These are phyloP conservation scores for Patella ulyssiponensis DNA, from an alignment of 2,888 invertebrate species.

Conservation along the genomic window DNA sequence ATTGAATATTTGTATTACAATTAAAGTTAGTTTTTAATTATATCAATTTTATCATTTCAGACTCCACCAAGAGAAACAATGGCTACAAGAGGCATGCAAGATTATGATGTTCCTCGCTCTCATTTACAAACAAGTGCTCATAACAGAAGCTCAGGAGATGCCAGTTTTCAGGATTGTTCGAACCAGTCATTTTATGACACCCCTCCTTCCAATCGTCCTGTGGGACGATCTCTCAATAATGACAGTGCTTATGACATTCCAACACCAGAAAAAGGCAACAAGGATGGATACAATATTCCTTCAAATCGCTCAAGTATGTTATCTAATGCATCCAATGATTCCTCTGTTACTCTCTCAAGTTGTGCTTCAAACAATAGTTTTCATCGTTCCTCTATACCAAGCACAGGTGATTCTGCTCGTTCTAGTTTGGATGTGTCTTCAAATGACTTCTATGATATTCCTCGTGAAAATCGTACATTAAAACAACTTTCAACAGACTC, in stretches of 20 bases:
- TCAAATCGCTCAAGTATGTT: constrained; percentile 70
- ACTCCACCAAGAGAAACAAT: neutral
- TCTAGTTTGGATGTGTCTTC: constrained; percentile 72
- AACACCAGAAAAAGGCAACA: constrained; percentile 20
- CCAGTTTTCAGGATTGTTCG: constrained; percentile 13
- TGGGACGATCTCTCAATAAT: constrained; percentile 30
- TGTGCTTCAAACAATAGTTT: constrained; percentile 75
- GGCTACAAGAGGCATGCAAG: constrained; percentile 30
- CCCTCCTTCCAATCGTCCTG: constrained; percentile 32
- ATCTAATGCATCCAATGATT: constrained; percentile 69
- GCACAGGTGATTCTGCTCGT: constrained; percentile 75
- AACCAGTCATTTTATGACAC: constrained; percentile 26
- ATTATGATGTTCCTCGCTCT: constrained; percentile 62
- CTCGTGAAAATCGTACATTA: constrained; percentile 42
- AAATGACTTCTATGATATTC: constrained; percentile 65
- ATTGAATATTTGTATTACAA: too few species aligned
- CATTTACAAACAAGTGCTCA: constrained; percentile 29
- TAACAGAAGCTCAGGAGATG: constrained; percentile 7
- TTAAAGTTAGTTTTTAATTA: too few species aligned
- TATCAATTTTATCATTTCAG: constrained; percentile 5
- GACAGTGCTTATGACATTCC: constrained; percentile 52
- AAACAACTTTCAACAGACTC: constrained; percentile 64
- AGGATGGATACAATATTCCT: constrained; percentile 46
- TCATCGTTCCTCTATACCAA: constrained; percentile 74
- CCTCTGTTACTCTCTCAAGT: constrained; percentile 64